Evolutionary conservation across 2,888 invertebrate species (phyloP).

Genomic region (Cepaea hortensis): DNA sequence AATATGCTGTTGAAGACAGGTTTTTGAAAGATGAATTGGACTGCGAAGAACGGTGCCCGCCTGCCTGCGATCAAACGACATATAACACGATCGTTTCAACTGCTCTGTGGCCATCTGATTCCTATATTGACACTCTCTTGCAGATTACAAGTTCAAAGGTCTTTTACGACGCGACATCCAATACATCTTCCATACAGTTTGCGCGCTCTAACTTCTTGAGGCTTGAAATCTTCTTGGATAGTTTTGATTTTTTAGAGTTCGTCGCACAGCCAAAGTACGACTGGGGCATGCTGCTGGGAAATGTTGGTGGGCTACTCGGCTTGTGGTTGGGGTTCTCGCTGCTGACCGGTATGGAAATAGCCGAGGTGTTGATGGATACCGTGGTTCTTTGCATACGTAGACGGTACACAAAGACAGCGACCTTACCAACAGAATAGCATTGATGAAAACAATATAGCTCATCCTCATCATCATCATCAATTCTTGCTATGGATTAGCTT

Average conservation of each 20-base stretch:
- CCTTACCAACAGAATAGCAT: no score
- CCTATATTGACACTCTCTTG: neutral
- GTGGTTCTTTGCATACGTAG: neutral
- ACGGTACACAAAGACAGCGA: neutral
- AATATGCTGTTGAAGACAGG: neutral
- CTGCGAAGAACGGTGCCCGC: neutral
- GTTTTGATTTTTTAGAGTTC: neutral
- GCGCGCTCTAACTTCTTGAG: neutral
- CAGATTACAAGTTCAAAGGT: neutral
- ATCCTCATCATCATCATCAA: no score
- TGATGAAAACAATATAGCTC: no score
- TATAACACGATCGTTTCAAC: neutral
- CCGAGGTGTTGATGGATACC: neutral
- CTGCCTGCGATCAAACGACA: slow-evolving; percentile 3
- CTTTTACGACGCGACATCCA: neutral
- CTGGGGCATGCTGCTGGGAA: neutral
- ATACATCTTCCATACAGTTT: neutral
- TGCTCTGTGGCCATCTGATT: neutral
- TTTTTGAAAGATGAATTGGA: neutral
- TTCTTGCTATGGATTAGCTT: no score
- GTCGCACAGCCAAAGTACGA: neutral
- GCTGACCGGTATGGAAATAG: neutral
- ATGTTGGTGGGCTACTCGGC: neutral
- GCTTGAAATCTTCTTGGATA: neutral
- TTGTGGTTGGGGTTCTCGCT: neutral